Conservation (phyloP, 2,113 vertebrate species). For the Taurulus bubalis region DNA sequence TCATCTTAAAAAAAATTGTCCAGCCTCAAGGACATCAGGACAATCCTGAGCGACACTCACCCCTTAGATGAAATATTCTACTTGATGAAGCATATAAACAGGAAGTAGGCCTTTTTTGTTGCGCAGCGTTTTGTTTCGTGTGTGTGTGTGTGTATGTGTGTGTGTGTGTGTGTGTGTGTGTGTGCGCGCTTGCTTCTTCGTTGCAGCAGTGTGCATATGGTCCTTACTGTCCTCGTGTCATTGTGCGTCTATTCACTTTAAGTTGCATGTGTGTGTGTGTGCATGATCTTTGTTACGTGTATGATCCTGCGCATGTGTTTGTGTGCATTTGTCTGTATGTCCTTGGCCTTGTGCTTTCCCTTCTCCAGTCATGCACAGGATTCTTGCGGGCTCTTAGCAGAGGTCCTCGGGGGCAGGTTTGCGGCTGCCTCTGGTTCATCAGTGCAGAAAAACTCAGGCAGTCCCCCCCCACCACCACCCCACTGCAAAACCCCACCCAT, state of each 20-base stretch:
- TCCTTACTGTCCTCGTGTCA: neutral
- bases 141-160: no score
- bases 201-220: neutral
- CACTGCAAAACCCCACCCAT: neutral
- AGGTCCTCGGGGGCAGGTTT: conserved; percentile 70
- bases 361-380: conserved; percentile 63
- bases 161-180: no score
- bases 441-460: conserved; percentile 68
- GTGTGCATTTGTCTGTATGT: conserved; percentile 38
- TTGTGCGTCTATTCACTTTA: neutral
- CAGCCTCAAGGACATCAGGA: conserved; percentile 58
- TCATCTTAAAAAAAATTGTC: conserved; percentile 67
- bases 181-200: neutral
- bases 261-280: neutral
- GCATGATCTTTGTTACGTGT: neutral
- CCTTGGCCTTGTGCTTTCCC: conserved; percentile 61
- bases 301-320: conserved; percentile 20
- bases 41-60: conserved; percentile 35
- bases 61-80: conserved; percentile 44
- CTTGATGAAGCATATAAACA: conserved; percentile 66
- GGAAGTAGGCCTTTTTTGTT: conserved; percentile 53
- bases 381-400: conserved; percentile 67
- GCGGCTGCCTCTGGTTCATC: conserved; percentile 63
- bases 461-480: neutral
- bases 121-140: neutral